Evolutionary conservation across 1,140 invertebrate genomes (phyloP).

Genomic region (Matsumurasca onukii): DNA sequence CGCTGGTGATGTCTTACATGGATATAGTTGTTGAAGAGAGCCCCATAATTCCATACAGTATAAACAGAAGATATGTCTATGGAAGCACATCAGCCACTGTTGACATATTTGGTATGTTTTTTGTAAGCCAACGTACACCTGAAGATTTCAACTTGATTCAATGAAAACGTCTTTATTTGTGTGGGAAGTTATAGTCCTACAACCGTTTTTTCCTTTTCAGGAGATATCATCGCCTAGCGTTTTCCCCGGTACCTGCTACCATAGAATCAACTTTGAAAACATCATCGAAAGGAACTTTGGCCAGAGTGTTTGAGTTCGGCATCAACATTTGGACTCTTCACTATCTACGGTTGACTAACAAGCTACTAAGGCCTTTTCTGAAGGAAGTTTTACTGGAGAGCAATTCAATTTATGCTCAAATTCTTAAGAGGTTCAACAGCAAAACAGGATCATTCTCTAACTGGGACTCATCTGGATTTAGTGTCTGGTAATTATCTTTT

Average conservation of each 20-base stretch:
- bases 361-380: slow-evolving; percentile 48
- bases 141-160: too few species aligned
- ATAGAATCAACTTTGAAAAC: slow-evolving; percentile 42
- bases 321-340: slow-evolving; percentile 58
- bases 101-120: slow-evolving; percentile 51
- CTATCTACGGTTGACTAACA: slow-evolving; percentile 60
- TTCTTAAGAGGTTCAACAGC: slow-evolving; percentile 49
- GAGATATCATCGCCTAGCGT: slow-evolving; percentile 58
- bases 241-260: slow-evolving; percentile 42
- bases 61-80: slow-evolving; percentile 57
- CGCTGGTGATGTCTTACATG: slow-evolving; percentile 56
- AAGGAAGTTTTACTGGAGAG: slow-evolving; percentile 49
- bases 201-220: slow-evolving; percentile 42
- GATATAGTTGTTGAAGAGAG: slow-evolving; percentile 60
- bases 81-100: slow-evolving; percentile 50
- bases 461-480: slow-evolving; percentile 50
- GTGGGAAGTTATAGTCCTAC: background rate
- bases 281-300: slow-evolving; percentile 51
- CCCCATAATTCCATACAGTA: slow-evolving; percentile 57
- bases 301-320: slow-evolving; percentile 60
- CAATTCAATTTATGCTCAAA: slow-evolving; percentile 50
- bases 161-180: too few species aligned
- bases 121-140: background rate
- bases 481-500: slow-evolving; percentile 50
- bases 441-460: slow-evolving; percentile 52